Conservation (phyloP, 2,113 vertebrate genomes). For the Heterochromis multidens region DNA sequence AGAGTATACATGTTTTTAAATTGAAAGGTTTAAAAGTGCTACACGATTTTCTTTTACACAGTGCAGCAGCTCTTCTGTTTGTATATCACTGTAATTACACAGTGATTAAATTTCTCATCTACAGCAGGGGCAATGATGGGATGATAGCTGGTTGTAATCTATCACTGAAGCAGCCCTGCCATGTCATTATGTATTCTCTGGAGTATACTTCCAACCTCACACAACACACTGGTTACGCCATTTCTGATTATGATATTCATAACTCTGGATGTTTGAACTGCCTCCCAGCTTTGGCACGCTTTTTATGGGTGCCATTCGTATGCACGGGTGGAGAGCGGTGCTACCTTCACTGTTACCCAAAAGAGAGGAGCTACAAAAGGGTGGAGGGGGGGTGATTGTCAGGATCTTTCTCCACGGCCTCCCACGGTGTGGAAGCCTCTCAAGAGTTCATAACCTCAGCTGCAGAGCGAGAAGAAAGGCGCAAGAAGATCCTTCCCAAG, state of each 20-base stretch:
- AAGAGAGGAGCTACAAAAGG: neutral
- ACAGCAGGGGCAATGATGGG: neutral
- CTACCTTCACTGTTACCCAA: neutral
- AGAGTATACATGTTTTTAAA: neutral
- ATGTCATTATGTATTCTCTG: slow-evolving; percentile 31
- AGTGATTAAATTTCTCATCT: neutral
- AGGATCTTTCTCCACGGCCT: neutral
- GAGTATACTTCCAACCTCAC: slow-evolving; percentile 3
- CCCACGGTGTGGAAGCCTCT: neutral
- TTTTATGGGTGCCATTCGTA: slow-evolving; percentile 16
- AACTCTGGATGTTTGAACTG: slow-evolving; percentile 25
- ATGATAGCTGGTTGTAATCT: neutral
- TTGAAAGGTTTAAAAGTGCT: neutral
- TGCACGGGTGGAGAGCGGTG: neutral
- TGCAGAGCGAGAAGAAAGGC: neutral
- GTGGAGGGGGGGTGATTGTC: neutral
- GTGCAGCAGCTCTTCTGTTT: neutral
- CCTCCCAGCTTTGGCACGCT: slow-evolving; percentile 4
- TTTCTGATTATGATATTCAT: slow-evolving; percentile 53
- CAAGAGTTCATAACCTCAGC: slow-evolving; percentile 39
- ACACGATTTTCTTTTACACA: neutral
- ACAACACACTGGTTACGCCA: slow-evolving; percentile 10
- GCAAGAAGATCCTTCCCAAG: slow-evolving; percentile 6
- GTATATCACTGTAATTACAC: neutral
- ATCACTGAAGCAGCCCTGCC: neutral